Evolutionary conservation across 2,797 vertebrate species (phyloP), one percentile per base, ranked within the genome.

Genomic region (Triplophysa yarkandensis): DNA sequence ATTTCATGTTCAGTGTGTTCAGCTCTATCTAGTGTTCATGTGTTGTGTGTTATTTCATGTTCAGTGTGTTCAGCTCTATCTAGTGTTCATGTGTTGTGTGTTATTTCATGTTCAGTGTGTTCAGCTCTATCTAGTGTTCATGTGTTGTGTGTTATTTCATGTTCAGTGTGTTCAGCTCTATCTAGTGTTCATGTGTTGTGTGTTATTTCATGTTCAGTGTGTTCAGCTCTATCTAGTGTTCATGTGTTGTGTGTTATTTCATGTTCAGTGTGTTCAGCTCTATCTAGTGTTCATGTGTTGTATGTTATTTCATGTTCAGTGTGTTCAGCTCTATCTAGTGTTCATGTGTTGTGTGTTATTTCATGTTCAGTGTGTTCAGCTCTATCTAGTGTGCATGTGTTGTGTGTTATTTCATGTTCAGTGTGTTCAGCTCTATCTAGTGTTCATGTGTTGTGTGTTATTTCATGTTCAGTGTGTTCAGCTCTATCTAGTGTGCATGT

Each of bases 281-380:
- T n/a, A n/a, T n/a, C n/a, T n/a, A n/a, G 25, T 55, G 52, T 6
- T 23, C 5, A 16, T 13, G 27, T 7, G 34, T 13, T 16, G 63
- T 16, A 39, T 21, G 11, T 32, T 41, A 1, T 17, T 48, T 23
- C 34, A 44, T 61, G 41, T 62, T 50, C 39, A 41, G 57, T 48
- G 72, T 65, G 57, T 75, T 75, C 81, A 75, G 81, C 78, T n/a
- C n/a, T n/a, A n/a, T n/a, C n/a, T n/a, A n/a, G 25, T 55, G 52
- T 6, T 23, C 5, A 16, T 13, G 27, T 7, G 34, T 13, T 16
- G 63, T 16, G 50, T 21, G 11, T 32, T 41, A 1, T 17, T 48
- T 23, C 34, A 44, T 61, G 41, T 62, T 50, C 39, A 41, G 57
- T 48, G 72, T 65, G 57, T 75, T 75, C 81, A 75, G 81, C 78